Evolutionary conservation across 2,888 invertebrate species (phyloP).

Genomic region (Cryptosula pallasiana): DNA sequence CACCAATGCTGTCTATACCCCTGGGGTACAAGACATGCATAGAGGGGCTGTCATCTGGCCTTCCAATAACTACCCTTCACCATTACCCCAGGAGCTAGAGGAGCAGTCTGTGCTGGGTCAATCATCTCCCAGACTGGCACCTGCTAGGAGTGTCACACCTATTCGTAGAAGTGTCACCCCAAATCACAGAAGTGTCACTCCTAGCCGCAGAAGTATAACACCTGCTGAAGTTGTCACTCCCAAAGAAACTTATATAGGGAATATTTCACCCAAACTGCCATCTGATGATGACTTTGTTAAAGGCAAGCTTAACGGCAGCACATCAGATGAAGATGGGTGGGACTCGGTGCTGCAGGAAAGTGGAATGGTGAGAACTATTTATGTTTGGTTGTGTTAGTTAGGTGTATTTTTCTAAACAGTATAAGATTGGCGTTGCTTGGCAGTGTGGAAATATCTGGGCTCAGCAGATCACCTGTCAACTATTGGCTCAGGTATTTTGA

Average conservation of each 20-base stretch:
- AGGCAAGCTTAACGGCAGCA: neutral
- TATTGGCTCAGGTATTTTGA: too few species aligned
- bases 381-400: neutral
- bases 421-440: too few species aligned
- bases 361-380: constrained; percentile 6
- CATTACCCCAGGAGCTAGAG: neutral
- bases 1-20: neutral
- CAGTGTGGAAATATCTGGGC: too few species aligned
- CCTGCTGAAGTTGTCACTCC: neutral
- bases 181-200: neutral
- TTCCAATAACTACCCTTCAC: neutral
- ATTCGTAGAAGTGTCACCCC: neutral
- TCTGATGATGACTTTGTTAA: neutral
- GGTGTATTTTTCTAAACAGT: neutral
- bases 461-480: too few species aligned
- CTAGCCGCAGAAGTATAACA: neutral
- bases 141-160: neutral
- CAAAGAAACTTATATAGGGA: neutral
- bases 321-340: neutral
- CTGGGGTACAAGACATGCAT: neutral
- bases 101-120: neutral
- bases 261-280: neutral
- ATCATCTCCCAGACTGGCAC: neutral
- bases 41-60: constrained; percentile 3
- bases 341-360: constrained; percentile 19